A percentile compares a stretch with the other conserved stretches of the same genome.
Evolutionary conservation across 2,888 invertebrate species (phyloP).

Genomic region (Polydesmus complanatus): DNA sequence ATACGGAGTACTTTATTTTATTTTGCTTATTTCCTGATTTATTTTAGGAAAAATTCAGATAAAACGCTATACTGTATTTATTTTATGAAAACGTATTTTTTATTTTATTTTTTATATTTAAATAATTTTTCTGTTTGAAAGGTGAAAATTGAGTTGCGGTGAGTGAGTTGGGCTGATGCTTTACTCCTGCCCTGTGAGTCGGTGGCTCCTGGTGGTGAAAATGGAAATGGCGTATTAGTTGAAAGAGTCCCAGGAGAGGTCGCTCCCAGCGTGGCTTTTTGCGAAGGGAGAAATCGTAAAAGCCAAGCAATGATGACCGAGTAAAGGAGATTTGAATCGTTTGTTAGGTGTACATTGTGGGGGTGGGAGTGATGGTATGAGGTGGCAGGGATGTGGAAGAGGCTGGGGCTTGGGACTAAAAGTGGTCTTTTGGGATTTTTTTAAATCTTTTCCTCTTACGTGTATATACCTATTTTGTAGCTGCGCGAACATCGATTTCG

Average conservation of each 20-base stretch:
- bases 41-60: background rate
- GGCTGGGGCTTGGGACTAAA: background rate
- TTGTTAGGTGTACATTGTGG: too few relatives aligned
- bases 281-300: background rate
- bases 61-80: background rate
- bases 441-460: background rate
- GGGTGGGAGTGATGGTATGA: too few relatives aligned
- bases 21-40: background rate
- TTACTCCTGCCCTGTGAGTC: too few relatives aligned
- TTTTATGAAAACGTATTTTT: too few relatives aligned
- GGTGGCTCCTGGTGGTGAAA: too few relatives aligned
- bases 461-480: background rate
- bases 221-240: background rate
- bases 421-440: background rate
- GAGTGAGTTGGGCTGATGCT: too few relatives aligned
- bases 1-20: background rate
- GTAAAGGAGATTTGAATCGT: background rate
- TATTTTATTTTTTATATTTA: background rate
- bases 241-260: background rate
- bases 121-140: background rate
- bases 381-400: background rate
- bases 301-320: background rate
- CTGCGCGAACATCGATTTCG: background rate
- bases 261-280: background rate
- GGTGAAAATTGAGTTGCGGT: too few relatives aligned